Percentiles rank a stretch among this genome's conserved stretches.
Evolutionary conservation across 2,888 invertebrate genomes (phyloP).

Genomic region (Sesia bembeciformis): DNA sequence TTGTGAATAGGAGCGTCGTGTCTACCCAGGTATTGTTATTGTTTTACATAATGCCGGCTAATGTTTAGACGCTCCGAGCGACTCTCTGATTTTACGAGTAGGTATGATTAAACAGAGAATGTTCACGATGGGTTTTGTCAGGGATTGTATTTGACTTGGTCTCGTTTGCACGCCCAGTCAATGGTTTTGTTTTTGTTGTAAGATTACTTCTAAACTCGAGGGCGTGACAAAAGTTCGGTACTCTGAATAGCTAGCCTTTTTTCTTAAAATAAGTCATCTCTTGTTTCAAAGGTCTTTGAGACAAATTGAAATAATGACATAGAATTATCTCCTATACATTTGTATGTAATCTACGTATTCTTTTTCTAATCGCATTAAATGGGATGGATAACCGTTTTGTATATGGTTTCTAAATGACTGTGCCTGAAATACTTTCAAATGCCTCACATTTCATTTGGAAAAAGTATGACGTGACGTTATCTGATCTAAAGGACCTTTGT

Average conservation of each 20-base stretch:
- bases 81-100: constrained; percentile 8
- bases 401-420: too few relatives aligned
- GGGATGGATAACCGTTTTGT: too few relatives aligned
- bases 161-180: constrained; percentile 1
- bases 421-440: too few relatives aligned
- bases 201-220: constrained; percentile 6
- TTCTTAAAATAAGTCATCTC: not conserved
- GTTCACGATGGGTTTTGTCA: constrained; percentile 3
- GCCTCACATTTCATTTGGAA: too few relatives aligned
- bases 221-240: not conserved
- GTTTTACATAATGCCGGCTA: constrained; percentile 8
- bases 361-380: too few relatives aligned
- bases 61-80: constrained; percentile 4
- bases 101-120: constrained; percentile 10
- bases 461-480: too few relatives aligned
- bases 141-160: constrained; percentile 5
- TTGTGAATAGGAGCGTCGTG: constrained; percentile 7
- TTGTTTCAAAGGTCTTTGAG: not conserved
- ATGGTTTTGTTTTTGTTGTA: constrained; percentile 7
- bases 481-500: too few relatives aligned
- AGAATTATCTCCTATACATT: too few relatives aligned
- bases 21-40: constrained; percentile 13
- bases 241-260: not conserved
- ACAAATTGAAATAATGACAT: not conserved
- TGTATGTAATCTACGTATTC: too few relatives aligned